Evolutionary conservation across 2,888 invertebrate genomes (phyloP), one percentile per base, ranked within the genome.

Genomic region (Ctenicera cuprea): DNA sequence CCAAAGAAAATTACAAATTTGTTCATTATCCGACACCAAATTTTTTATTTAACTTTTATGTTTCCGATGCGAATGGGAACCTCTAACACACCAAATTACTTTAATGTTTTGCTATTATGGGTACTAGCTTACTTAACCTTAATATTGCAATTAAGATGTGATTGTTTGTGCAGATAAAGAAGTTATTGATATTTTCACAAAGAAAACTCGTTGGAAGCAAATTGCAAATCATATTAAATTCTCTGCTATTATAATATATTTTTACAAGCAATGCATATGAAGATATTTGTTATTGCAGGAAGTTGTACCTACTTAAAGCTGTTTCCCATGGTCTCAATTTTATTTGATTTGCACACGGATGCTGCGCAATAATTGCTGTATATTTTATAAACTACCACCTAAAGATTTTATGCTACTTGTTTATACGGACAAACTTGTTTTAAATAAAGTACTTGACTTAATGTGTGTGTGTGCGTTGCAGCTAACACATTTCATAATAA

Each of bases 41-140:
- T 41, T 61, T 68, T 69, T 61, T 38, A 61, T 69, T 38, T 57
- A 43, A 59, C 14, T 16, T 41, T 16, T 59, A 14, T 38, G 52
- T 38, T 22, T n/a, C 41, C 26, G 57, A 26, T 22, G 41, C 18
- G 26, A 63, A 70, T 26, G 70, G 52, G 18, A 63, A n/a, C n/a
- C n/a, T n/a, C n/a, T n/a, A n/a, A 63, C 72, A 67, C 63, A 38
- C 74, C 72, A 76, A 70, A 66, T 75, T 71, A 71, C 75, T 76
- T 76, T 78, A 78, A 76, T 77, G n/a, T n/a, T n/a, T n/a, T n/a
- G n/a, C n/a, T n/a, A n/a, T n/a, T n/a, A n/a, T n/a, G n/a, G n/a
- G n/a, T n/a, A n/a, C n/a, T n/a, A n/a, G n/a, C n/a, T n/a, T n/a
- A n/a, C n/a, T n/a, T n/a, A n/a, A n/a, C n/a, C n/a, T n/a, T n/a